phyloP scores from a whole-genome alignment of 2,113 vertebrate species.

The Callipepla californica region DNA sequence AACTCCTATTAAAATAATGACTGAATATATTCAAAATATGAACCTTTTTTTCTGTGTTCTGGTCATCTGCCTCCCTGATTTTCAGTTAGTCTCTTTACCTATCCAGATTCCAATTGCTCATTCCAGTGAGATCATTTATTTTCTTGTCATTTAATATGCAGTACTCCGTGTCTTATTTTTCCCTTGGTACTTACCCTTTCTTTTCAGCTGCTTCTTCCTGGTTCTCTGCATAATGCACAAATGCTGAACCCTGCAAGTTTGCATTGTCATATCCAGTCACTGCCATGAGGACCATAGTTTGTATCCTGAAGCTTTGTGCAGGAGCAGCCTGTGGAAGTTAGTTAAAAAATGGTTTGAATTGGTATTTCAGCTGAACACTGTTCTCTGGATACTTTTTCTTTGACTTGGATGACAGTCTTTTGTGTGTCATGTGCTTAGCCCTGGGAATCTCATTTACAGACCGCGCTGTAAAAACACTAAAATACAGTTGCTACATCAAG shows the following conservation, averaged over 20 bases:
- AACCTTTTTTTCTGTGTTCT: neutral
- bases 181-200: neutral
- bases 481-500: neutral
- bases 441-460: neutral
- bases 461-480: neutral
- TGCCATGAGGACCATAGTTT: neutral
- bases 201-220: neutral
- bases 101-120: neutral
- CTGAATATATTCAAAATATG: neutral
- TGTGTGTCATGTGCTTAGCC: neutral
- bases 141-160: neutral
- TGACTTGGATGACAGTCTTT: neutral
- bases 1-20: neutral
- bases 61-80: neutral
- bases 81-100: neutral
- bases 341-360: neutral
- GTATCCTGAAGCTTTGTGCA: neutral
- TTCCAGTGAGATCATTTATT: neutral
- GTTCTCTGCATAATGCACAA: neutral
- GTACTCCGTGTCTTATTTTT: neutral
- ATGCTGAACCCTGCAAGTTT: neutral
- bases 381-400: neutral
- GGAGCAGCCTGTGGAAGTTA: neutral
- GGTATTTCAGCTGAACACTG: neutral
- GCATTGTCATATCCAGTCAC: neutral